These are phyloP conservation scores for Chamaetylas fuelleborni DNA, from an alignment of 2,113 vertebrate genomes.

Conservation along the genomic window DNA sequence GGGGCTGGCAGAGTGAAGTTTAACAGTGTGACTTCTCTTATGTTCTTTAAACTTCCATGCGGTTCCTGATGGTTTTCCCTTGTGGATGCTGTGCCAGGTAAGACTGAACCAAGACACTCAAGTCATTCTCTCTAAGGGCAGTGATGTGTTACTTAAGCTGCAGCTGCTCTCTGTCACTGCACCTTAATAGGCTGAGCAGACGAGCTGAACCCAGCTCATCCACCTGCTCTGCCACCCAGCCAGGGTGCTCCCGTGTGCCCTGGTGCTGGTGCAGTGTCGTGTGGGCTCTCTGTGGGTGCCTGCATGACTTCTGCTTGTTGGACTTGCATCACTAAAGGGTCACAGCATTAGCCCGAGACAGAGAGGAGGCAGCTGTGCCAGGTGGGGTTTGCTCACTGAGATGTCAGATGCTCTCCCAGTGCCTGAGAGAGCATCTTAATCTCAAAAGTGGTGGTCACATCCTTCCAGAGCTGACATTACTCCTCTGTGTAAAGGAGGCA, in stretches of 20 bases:
- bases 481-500: neutral
- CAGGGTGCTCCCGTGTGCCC: neutral
- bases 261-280: fast-evolving
- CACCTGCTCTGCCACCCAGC: fast-evolving
- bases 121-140: neutral
- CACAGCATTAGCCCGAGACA: neutral
- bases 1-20: neutral
- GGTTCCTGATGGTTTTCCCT: neutral
- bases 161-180: neutral
- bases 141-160: neutral
- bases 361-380: neutral
- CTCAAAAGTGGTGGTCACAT: neutral
- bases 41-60: neutral
- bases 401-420: neutral
- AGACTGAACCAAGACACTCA: neutral
- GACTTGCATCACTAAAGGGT: neutral
- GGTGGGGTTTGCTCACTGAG: neutral
- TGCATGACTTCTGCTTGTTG: fast-evolving
- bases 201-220: neutral
- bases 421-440: neutral
- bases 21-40: neutral
- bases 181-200: neutral
- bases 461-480: neutral
- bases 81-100: neutral
- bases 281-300: neutral